phyloP scores from a whole-genome alignment of 1,140 invertebrate genomes.

The Pteromalus puparum region DNA sequence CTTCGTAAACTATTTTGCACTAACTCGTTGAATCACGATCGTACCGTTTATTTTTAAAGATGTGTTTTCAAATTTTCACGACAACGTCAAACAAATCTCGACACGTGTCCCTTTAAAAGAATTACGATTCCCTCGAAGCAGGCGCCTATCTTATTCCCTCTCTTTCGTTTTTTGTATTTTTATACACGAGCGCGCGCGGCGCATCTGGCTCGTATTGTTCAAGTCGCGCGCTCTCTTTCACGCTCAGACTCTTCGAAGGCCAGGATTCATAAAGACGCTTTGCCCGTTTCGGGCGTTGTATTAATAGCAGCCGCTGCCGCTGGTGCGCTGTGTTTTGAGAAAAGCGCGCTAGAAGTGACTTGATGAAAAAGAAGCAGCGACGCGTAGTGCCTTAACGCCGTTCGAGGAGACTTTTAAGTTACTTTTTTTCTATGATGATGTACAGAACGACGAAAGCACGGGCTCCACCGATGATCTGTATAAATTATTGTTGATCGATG shows the following conservation, averaged over 20 bases:
- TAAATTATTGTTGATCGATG: conserved; percentile 53
- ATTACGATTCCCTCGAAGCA: not conserved
- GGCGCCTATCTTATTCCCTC: not conserved
- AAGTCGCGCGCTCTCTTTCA: not conserved
- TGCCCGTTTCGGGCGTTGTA: conserved; percentile 11
- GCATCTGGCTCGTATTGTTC: conserved; percentile 28
- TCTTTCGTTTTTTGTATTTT: conserved; percentile 27
- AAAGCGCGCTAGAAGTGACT: not conserved
- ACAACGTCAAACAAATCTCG: not conserved
- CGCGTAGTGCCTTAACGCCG: conserved; percentile 12
- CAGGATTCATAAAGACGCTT: conserved; percentile 24
- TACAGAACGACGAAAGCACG: conserved; percentile 45
- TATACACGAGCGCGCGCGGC: not conserved
- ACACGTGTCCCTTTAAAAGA: conserved; percentile 34
- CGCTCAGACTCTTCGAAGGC: not conserved
- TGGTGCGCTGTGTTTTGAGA: conserved; percentile 31
- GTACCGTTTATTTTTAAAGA: not conserved
- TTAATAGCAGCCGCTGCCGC: conserved; percentile 20
- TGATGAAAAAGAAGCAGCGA: not conserved
- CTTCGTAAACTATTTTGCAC: no score
- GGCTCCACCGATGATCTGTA: conserved; percentile 54
- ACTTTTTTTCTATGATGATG: conserved; percentile 23
- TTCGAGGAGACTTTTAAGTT: not conserved
- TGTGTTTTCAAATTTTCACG: not conserved
- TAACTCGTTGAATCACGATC: not conserved